These are phyloP conservation scores for Siniperca chuatsi DNA, from an alignment of 2,113 vertebrate species.

Conservation along the genomic window DNA sequence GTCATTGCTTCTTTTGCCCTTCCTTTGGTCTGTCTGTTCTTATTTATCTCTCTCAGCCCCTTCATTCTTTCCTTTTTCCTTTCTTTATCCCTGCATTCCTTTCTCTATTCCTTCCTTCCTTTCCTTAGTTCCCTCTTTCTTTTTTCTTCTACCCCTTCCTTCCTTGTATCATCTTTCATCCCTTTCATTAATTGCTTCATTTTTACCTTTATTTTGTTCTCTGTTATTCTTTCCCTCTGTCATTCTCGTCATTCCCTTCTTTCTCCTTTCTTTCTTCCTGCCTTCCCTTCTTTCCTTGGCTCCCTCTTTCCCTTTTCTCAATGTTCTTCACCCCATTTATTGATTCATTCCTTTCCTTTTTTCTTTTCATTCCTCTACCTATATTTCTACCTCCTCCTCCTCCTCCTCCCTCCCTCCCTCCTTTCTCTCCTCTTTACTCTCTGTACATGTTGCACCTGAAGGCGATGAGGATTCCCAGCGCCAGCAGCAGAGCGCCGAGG, in stretches of 20 bases:
- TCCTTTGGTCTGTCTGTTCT: not conserved
- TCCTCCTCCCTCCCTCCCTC: not conserved
- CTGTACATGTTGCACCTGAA: slow-evolving; percentile 87
- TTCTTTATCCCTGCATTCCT: too few species aligned
- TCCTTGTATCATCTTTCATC: not conserved
- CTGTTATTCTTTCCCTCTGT: not conserved
- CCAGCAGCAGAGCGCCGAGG: slow-evolving; percentile 89
- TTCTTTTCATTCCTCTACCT: not conserved
- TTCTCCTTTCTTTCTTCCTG: not conserved
- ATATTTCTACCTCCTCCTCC: not conserved
- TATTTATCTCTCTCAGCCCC: not conserved
- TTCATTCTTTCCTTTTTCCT: not conserved
- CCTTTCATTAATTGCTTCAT: not conserved
- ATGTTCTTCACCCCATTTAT: not conserved
- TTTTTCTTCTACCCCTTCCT: not conserved
- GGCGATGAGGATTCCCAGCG: slow-evolving; percentile 89
- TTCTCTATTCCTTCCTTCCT: not conserved
- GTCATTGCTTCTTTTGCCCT: too few species aligned
- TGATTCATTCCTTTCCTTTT: not conserved
- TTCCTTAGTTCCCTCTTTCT: not conserved
- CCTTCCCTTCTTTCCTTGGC: not conserved
- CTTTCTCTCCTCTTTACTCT: not conserved
- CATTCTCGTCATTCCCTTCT: not conserved
- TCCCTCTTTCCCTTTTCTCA: not conserved
- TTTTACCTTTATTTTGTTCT: too few species aligned